Base-by-base conservation (phyloP, 2,888 invertebrate species). In the Aplocera efformata region DNA sequence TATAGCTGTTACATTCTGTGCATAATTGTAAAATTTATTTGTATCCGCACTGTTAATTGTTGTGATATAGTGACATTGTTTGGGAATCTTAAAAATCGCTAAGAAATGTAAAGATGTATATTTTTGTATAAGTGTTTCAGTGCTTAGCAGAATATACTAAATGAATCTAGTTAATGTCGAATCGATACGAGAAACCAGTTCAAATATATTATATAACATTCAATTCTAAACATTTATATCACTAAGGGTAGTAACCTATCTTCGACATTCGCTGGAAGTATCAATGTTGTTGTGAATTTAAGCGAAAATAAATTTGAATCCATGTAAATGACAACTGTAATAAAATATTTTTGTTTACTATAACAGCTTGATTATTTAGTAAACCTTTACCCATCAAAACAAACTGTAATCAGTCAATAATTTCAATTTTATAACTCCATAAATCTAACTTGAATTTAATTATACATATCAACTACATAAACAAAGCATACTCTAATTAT, bases 401-500 rank as follows among this genome's bases (percentile, higher is more conserved):
- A 59, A 54, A 30, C 46, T 43, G 32, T 52, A 61, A 60, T 74
- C 74, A 68, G 73, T 79, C 79, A 81, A 81, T 82, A 83, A 80
- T 79, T 81, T 82, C 79, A 71, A 61, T 72, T 73, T 72, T 68
- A 63, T 65, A 63, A 55, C 55, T 68, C 67, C 13, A 17, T 76
- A 77, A 78, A 5, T 22, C 22, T 22, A 22, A 75, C 66, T 67
- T 67, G 59, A 36, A 48, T 41, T 56, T 53, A 53, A 50, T 63
- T 61, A 60, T 63, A 67, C 65, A 74, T 68, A 53, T 60, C 67
- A 70, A 73, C 63, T 60, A 67, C 62, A 63, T 74, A 77, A 72
- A 78, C n/a, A 71, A 79, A 78, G 80, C 81, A 55, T 74, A 67
- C 72, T 74, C n/a, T n/a, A 74, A 68, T 68, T 58, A 46, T 53